Evolutionary conservation across 2,888 invertebrate species (phyloP).

Genomic region (Parasteatoda lunata): DNA sequence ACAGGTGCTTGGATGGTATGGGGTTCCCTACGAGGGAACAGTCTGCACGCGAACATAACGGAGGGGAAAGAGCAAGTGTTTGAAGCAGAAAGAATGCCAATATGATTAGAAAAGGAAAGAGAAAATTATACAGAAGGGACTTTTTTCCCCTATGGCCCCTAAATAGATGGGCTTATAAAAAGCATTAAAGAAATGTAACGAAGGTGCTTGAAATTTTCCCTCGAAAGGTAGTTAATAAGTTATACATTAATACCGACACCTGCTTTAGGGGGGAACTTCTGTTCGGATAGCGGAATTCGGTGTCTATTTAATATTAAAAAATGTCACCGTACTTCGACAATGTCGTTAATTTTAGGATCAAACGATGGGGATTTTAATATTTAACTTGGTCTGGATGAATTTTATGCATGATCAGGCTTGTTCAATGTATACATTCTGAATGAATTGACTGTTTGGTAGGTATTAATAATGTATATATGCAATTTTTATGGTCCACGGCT

Average conservation of each 20-base stretch:
- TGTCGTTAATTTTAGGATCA: background rate
- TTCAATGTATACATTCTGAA: background rate
- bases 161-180: slow-evolving; percentile 33
- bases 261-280: background rate
- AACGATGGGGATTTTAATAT: background rate
- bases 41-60: slow-evolving; percentile 50
- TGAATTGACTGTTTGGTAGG: background rate
- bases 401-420: background rate
- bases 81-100: slow-evolving; percentile 28
- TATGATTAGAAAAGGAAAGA: slow-evolving; percentile 32
- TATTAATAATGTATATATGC: background rate
- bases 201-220: background rate
- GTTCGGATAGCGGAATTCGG: background rate
- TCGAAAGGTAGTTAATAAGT: background rate
- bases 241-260: background rate
- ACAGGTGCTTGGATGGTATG: slow-evolving; percentile 28
- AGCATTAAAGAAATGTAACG: background rate
- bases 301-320: background rate
- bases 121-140: slow-evolving; percentile 45
- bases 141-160: slow-evolving; percentile 11
- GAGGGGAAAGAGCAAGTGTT: slow-evolving; percentile 41
- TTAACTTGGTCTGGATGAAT: background rate
- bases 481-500: background rate
- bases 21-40: slow-evolving; percentile 4
- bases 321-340: background rate